Base-by-base conservation (phyloP, 2,888 invertebrate species). In the Pomacea canaliculata region DNA sequence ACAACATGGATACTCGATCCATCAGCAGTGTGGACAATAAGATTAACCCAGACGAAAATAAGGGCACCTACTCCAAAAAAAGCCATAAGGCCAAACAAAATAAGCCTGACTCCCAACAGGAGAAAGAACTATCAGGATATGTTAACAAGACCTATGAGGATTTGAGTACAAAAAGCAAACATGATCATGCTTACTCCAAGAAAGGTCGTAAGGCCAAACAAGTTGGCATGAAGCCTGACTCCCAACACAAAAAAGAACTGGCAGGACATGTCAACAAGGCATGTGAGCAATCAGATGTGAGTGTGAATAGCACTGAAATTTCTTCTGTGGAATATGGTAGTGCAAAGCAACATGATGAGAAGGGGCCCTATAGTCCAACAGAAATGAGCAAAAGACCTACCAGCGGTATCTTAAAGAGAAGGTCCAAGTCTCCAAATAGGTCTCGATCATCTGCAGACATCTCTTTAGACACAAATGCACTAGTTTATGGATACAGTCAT, bases 381-480 rank as follows among this genome's bases (percentile, higher is more conserved):
- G 69, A 74, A 63, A 75, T 80, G n/a, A 76, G 60, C 69, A 69
- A 63, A 13, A 66, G 63, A n/a, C 74, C 80, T n/a, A 8, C 8
- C 51, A 49, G 23, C 13, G 76, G 80, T 1, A 80, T 80, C 72
- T 66, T 80, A 27, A 80, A 80, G 70, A 72, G 69, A 18, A 68
- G 78, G 67, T 56, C 80, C 51, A 76, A 77, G 59, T 80, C 80
- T 49, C 80, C 80, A 16, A 76, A 77, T 60, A 70, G 80, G 0
- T 80, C 80, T 18, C 71, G 71, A 16, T 80, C 80, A 49, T 78
- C 80, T 13, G 75, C 73, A n/a, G 80, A 78, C 23, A 76, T 72
- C 23, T 13, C 51, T 13, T 19, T 75, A 49, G 80, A 80, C 68
- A 70, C 76, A 46, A 80, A 78, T 56, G 68, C 74, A 0, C 46